Conservation (phyloP, 2,888 invertebrate genomes). For the Acronicta alni region DNA sequence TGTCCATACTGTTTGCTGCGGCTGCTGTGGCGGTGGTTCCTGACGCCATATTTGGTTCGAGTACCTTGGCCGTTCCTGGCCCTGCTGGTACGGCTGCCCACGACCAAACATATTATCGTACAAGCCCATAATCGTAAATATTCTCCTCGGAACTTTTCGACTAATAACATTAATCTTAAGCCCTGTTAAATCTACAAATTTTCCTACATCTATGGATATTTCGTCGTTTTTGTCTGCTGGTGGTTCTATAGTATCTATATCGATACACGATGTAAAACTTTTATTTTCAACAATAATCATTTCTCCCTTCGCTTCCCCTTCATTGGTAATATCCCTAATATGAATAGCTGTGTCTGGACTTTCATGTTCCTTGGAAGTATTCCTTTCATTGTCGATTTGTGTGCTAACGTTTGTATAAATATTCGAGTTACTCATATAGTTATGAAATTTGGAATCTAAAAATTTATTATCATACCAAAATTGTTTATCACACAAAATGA, state of each 20-base stretch:
- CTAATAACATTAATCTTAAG: slow-evolving; percentile 9
- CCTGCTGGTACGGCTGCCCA: background rate
- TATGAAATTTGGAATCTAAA: slow-evolving; percentile 5
- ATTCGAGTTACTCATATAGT: slow-evolving; percentile 30
- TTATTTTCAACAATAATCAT: slow-evolving; percentile 6
- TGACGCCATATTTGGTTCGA: background rate
- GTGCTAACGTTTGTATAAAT: background rate
- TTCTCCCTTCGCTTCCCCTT: slow-evolving; percentile 24
- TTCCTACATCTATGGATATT: background rate
- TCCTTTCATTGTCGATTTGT: slow-evolving; percentile 12
- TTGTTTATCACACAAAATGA: slow-evolving; percentile 3
- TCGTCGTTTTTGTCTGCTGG: slow-evolving; percentile 3
- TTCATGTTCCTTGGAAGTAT: slow-evolving; percentile 11
- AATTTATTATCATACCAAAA: slow-evolving; percentile 9
- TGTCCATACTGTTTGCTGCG: background rate
- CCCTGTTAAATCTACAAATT: slow-evolving; percentile 3
- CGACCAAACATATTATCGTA: slow-evolving; percentile 19
- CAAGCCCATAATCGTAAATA: slow-evolving; percentile 10
- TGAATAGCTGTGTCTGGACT: slow-evolving; percentile 2
- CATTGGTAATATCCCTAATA: slow-evolving; percentile 25
- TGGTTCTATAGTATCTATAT: slow-evolving; percentile 12
- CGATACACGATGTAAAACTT: slow-evolving; percentile 11
- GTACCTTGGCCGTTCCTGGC: background rate
- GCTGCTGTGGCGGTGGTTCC: background rate
- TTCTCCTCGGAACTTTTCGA: background rate